Evolutionary conservation across 2,113 vertebrate species (phyloP).

Genomic region (Dasyurus viverrinus): DNA sequence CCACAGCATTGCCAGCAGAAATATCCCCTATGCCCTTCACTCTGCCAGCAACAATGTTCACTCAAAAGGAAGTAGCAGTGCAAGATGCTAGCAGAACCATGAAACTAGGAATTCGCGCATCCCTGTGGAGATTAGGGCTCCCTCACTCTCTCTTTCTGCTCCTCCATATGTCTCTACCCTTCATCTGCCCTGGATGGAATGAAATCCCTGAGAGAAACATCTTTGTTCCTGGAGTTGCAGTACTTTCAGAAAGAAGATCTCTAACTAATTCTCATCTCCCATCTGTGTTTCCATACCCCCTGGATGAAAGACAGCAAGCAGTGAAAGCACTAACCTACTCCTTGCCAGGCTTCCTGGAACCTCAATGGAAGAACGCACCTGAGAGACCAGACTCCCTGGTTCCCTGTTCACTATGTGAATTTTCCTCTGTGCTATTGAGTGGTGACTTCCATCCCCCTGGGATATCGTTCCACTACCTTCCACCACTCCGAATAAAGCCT

Average conservation of each 20-base stretch:
- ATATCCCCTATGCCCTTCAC: background rate
- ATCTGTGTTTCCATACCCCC: background rate
- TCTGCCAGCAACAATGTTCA: background rate
- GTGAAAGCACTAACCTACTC: background rate
- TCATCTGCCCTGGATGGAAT: background rate
- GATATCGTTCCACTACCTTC: background rate
- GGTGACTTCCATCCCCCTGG: background rate
- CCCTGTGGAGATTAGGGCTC: background rate
- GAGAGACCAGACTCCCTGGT: background rate
- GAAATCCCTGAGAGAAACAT: background rate
- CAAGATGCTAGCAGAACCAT: background rate
- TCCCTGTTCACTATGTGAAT: background rate
- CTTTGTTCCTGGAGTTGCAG: background rate
- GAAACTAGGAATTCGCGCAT: background rate
- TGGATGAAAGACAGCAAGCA: background rate
- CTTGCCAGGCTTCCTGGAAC: background rate
- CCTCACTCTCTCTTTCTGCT: background rate
- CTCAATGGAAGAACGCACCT: background rate
- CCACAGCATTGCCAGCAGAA: background rate
- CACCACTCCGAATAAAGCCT: conserved; percentile 34
- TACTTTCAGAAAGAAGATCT: background rate
- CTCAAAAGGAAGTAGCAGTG: background rate
- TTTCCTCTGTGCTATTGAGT: background rate
- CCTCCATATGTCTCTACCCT: background rate
- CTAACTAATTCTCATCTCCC: background rate